A percentile compares a stretch with the other conserved stretches of the same genome.
Conservation (phyloP, 1,140 invertebrate species). For the Sinella curviseta region DNA sequence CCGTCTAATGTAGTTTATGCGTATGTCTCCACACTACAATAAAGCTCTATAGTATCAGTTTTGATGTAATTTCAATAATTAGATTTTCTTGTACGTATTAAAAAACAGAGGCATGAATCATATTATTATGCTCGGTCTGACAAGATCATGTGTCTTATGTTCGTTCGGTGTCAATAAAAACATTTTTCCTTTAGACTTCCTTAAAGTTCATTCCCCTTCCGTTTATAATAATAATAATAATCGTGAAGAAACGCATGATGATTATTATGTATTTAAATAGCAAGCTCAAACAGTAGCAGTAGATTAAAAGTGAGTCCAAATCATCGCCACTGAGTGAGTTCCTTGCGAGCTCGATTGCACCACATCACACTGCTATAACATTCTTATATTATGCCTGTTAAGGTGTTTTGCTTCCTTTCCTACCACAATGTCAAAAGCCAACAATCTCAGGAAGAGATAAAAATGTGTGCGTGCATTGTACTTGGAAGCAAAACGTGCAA, state of each 20-base stretch:
- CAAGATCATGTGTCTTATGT: slow-evolving; percentile 1
- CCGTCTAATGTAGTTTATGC: no score
- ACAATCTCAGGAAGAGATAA: slow-evolving; percentile 7
- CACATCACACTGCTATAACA: neutral
- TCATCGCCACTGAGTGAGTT: no score
- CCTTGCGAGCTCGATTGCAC: neutral
- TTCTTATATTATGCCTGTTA: no score
- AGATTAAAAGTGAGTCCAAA: no score
- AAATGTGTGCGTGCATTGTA: neutral
- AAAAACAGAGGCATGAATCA: neutral
- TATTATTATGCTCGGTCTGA: neutral
- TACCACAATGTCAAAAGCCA: slow-evolving; percentile 21
- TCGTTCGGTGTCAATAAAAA: neutral
- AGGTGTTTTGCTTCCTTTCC: neutral
- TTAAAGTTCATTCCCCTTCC: slow-evolving; percentile 27
- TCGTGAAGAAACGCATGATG: neutral
- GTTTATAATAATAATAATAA: neutral
- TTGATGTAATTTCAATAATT: slow-evolving; percentile 12
- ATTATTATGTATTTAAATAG: no score
- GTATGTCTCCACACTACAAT: no score
- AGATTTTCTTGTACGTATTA: neutral
- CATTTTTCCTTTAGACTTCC: neutral
- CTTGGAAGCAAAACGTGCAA: neutral
- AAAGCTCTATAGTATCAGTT: no score
- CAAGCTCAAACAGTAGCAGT: no score